Evolutionary conservation across 2,113 vertebrate genomes (phyloP), one percentile per base, ranked within the genome.

Genomic region (Rhipidura dahli): DNA sequence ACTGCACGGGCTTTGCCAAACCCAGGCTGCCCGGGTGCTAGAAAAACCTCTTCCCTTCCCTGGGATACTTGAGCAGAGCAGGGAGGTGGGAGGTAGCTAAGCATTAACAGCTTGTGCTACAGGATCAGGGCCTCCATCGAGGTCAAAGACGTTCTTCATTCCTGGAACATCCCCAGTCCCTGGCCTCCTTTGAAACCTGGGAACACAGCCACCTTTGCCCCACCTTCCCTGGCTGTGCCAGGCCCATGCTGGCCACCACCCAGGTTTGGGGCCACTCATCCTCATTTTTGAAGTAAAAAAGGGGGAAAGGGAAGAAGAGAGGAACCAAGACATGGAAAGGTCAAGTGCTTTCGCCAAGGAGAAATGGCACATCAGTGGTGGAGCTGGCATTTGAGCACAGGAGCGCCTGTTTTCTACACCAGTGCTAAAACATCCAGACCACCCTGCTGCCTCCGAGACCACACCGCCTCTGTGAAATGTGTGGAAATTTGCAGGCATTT

Each of bases 401-500:
- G 82, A 71, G 85, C 2, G 91, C 79, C 93, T 92, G 89, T 91
- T 96, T 72, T 71, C 87, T 93, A 61, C 91, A 37, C 91, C 93
- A 97, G 76, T 7, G 42, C 78, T 96, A 82, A 97, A 96, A 68
- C 88, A 96, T 97, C 93, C 95, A 96, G 97, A 97, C 97, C 97
- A 97, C 97, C 97, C 97, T 94, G 97, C 94, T 97, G 94, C 93
- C 93, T 96, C 51, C 2, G 1, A 96, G 97, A 97, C 97, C 97
- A 97, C 97, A 97, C 97, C 0, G 95, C 95, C 94, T 97, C 97
- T 97, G 97, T 96, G 97, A 97, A 97, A 97, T 96, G 96, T 96
- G 97, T 97, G 96, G 97, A 97, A 97, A 97, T 97, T 97, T n/a
- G 14, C 93, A 97, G 89, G 96, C 96, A 97, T 97, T 97, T 97